phyloP scores from a whole-genome alignment of 2,888 invertebrate genomes.

The Nephrotoma appendiculata region DNA sequence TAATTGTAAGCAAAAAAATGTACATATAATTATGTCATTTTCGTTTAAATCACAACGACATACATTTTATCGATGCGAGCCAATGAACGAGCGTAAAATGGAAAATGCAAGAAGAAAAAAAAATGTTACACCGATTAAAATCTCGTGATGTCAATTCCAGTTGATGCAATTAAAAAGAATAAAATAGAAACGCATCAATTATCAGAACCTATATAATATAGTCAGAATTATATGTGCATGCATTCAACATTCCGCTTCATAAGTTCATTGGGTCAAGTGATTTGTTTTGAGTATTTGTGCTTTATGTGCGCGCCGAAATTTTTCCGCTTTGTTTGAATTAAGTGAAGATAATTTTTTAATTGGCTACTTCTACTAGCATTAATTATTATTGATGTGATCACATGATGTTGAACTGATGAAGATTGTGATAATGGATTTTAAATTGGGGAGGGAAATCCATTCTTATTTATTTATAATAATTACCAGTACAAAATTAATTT shows the following conservation, averaged over 20 bases:
- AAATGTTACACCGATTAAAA: not conserved
- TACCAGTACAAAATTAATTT: too few relatives aligned
- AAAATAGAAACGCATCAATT: not conserved
- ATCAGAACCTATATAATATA: not conserved
- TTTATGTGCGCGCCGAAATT: not conserved
- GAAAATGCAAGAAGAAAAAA: not conserved
- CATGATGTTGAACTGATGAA: not conserved
- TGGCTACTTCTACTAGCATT: not conserved
- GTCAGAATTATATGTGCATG: not conserved
- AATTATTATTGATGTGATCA: not conserved
- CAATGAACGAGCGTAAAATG: not conserved
- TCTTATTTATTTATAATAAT: too few relatives aligned
- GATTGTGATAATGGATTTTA: not conserved
- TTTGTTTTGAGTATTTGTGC: not conserved
- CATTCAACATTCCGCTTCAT: not conserved
- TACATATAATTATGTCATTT: not conserved
- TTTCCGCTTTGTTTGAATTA: not conserved
- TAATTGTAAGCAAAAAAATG: not conserved
- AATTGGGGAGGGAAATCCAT: not conserved
- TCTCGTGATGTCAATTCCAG: not conserved
- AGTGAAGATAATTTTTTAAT: not conserved
- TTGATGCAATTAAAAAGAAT: not conserved
- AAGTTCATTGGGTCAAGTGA: not conserved
- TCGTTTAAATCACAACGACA: not conserved
- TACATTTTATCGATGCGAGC: not conserved